Base-by-base conservation (phyloP, 2,113 vertebrate species). In the Coptodon rendalli region DNA sequence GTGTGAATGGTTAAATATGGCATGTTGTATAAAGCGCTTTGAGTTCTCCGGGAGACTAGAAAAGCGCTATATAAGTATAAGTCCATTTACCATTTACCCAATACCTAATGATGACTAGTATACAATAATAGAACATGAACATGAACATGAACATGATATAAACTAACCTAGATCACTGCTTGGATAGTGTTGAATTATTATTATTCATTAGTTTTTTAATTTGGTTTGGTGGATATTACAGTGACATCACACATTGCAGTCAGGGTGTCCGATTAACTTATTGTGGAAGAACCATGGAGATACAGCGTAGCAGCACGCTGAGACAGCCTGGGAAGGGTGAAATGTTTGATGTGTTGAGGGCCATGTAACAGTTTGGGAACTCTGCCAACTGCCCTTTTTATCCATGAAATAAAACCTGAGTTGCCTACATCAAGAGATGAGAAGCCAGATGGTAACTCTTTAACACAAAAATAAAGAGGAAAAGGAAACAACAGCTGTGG, bases 371-470 rank as follows among this genome's bases (percentile, higher is more conserved):
- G 34, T 56, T 80, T 80, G n/a, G 79, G 34, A 80, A 40, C 12
- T 24, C 14, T 66, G 43, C 29, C 43, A 66, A 52, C 19, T 4
- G 34, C 29, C 50, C 4, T 80, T 36, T 22, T 54, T 80, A 9
- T 53, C 19, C 50, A 54, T 80, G 54, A 82, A 63, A 57, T 78
- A 80, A 36, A 54, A 54, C 48, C 48, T 54, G 19, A 53, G 31
- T 29, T 22, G 45, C 6, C 45, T 19, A 50, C 45, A 78, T 78
- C 45, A 78, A 34, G 17, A 34, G 45, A 52, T 52, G 27, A 78
- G 73, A 9, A 31, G 45, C 73, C 45, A 78, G 45, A 78, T 52
- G 73, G 78, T 54, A 80, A 36, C 78, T 11, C 50, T 80, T 78
- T 22, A 52, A 79, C 27, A 52, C 24, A 79, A 31, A 79, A 48